These are phyloP conservation scores for Pipistrellus pipistrellus DNA, from an alignment of 2,797 vertebrate genomes.

Conservation along the genomic window DNA sequence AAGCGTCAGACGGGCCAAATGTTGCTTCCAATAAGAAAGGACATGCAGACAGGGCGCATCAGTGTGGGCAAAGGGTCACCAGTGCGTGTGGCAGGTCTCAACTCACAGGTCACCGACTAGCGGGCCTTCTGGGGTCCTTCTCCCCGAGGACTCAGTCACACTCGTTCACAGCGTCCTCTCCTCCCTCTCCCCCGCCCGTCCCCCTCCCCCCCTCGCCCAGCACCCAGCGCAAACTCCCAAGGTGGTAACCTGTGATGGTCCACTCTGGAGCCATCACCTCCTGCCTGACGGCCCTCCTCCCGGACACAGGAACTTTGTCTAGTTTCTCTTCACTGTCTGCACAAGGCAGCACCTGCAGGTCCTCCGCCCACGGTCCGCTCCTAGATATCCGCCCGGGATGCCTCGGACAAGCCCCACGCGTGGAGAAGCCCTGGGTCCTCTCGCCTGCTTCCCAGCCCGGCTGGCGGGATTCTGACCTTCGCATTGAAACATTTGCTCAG, in stretches of 20 bases:
- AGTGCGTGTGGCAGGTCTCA: rapidly evolving
- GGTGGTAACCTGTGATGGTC: rapidly evolving
- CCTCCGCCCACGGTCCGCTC: rapidly evolving
- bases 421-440: rapidly evolving
- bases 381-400: rapidly evolving
- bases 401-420: rapidly evolving
- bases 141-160: rapidly evolving
- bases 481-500: not conserved
- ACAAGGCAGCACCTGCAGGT: rapidly evolving
- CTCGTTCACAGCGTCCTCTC: rapidly evolving
- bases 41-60: rapidly evolving
- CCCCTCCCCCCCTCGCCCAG: rapidly evolving
- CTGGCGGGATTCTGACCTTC: not conserved
- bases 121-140: rapidly evolving
- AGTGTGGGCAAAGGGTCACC: not conserved
- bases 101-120: rapidly evolving
- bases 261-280: not conserved
- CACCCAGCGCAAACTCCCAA: rapidly evolving
- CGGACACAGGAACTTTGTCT: not conserved
- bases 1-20: rapidly evolving
- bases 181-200: too few species aligned
- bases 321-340: not conserved
- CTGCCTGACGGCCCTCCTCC: rapidly evolving
- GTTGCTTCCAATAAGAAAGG: slow-evolving; percentile 56
- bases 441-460: too few species aligned